Conservation (phyloP, 1,140 invertebrate species). For the Trypoxylus dichotomus region DNA sequence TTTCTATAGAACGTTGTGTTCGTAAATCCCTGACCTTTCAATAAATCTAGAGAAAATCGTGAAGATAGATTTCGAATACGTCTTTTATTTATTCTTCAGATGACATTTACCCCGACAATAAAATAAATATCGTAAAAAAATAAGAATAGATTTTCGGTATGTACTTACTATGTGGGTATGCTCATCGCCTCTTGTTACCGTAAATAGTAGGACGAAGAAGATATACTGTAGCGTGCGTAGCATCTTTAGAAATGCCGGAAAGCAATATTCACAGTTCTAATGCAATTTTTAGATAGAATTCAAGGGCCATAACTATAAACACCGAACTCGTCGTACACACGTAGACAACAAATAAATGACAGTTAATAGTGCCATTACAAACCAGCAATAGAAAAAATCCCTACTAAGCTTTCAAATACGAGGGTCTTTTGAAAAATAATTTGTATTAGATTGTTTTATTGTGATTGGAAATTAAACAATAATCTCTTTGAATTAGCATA, state of each 20-base stretch:
- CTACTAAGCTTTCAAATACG: background rate
- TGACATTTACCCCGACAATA: slow-evolving; percentile 18
- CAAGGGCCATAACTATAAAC: slow-evolving; percentile 36
- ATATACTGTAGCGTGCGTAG: background rate
- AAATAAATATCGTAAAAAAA: background rate
- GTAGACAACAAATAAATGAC: slow-evolving; percentile 33
- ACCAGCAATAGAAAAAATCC: background rate
- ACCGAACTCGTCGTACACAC: slow-evolving; percentile 34
- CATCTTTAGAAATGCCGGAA: background rate
- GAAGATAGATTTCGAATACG: background rate
- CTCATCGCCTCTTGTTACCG: slow-evolving; percentile 56
- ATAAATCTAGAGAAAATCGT: background rate
- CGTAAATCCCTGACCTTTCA: too few species aligned
- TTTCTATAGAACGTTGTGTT: too few species aligned
- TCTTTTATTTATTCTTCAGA: background rate
- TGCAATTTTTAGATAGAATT: slow-evolving; percentile 36
- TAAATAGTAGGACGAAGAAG: slow-evolving; percentile 38
- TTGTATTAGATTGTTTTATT: too few species aligned
- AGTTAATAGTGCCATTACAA: background rate
- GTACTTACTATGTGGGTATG: slow-evolving; percentile 64
- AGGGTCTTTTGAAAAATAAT: too few species aligned
- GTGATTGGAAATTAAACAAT: too few species aligned
- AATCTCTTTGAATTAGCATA: too few species aligned
- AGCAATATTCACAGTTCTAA: slow-evolving; percentile 39
- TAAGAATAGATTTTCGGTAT: background rate